Evolutionary conservation across 2,797 vertebrate species (phyloP), one percentile per base, ranked within the genome.

Genomic region (Aulostomus chinensis): DNA sequence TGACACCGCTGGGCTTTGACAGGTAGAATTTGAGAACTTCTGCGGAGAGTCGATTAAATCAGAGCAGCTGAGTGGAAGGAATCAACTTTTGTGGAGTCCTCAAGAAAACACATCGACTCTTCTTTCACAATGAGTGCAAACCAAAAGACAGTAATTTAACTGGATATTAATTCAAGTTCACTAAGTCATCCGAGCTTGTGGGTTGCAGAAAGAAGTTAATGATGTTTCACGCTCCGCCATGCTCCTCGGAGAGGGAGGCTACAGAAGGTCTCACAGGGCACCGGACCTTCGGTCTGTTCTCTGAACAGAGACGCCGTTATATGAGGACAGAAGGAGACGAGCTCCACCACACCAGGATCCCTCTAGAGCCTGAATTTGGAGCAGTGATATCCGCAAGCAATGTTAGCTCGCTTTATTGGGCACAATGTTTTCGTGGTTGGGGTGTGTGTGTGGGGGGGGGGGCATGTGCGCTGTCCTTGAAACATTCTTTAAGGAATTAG

Each of bases 351-450:
- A 45, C 50, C 54, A 5, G 1, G 18, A 16, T 54, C 37, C 58
- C 78, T 66, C 34, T 14, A 3, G 69, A 46, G 65, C 25, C 63
- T 45, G 37, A 51, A 85, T 80, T 34, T 73, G 55, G 80, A 80
- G 32, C 72, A 2, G 34, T 51, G 38, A 68, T 73, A 57, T 49
- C 84, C 52, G 4, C 22, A 2, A 56, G 86, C 75, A 20, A 41
- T 57, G 39, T 78, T 76, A 76, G 56, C 52, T 50, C 62, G 34
- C 48, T 61, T 67, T 72, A 61, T 14, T 52, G 45, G 34, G 49
- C 43, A 53, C 34, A 7, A 11, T 14, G 28, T 37, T 39, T 63
- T 49, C 67, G 59, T 47, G 37, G 20, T n/a, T n/a, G 35, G 64
- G 34, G 64, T 65, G 22, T 4, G 32, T 12, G 24, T 29, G n/a